These are phyloP conservation scores for Nomada hirtipes DNA, from an alignment of 2,888 invertebrate species.

Conservation along the genomic window DNA sequence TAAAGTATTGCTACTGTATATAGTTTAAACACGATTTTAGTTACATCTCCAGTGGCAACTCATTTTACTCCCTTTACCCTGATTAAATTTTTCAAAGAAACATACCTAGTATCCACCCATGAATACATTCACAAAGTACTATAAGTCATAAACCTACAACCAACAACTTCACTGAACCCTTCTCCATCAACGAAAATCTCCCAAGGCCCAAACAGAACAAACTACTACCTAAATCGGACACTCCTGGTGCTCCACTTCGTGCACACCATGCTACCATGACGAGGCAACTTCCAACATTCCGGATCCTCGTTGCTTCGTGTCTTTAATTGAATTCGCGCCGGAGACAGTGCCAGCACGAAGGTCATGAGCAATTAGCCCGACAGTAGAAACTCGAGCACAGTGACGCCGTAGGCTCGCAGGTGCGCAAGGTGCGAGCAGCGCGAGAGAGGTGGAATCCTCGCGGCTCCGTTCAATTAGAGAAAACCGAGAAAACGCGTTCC, in stretches of 20 bases:
- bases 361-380: slow-evolving; percentile 44
- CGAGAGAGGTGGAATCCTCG: slow-evolving; percentile 57
- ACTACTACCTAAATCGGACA: background rate
- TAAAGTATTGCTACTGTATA: no score
- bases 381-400: slow-evolving; percentile 14
- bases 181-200: no score
- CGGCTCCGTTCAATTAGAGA: slow-evolving; percentile 73
- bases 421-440: slow-evolving; percentile 19
- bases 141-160: no score
- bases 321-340: slow-evolving; percentile 35
- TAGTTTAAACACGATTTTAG: no score
- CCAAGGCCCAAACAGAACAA: background rate
- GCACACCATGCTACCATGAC: background rate
- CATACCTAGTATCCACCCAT: no score
- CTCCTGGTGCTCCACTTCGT: background rate
- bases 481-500: slow-evolving; percentile 68
- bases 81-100: no score
- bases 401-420: slow-evolving; percentile 26
- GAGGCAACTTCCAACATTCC: slow-evolving; percentile 7
- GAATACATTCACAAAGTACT: no score
- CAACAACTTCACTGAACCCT: no score
- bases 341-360: slow-evolving; percentile 21
- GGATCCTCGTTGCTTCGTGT: slow-evolving; percentile 4
- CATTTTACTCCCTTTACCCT: no score
- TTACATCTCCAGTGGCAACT: no score